Conservation (phyloP, 2,888 invertebrate genomes). For the Octodonta nipae region DNA sequence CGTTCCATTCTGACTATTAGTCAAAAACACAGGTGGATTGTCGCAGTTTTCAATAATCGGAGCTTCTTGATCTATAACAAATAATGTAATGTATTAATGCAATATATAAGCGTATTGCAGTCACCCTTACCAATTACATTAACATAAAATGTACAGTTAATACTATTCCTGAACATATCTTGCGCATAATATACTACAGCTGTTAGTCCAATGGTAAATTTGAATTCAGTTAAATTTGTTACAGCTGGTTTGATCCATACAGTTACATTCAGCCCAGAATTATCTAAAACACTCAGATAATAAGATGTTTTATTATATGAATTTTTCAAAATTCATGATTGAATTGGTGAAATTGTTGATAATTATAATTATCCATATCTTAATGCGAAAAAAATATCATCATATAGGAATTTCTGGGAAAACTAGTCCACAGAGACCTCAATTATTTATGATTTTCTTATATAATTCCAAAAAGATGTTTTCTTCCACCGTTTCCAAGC, state of each 20-base stretch:
- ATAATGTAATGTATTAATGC: background rate
- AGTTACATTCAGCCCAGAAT: conserved; percentile 41
- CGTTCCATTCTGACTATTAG: conserved; percentile 24
- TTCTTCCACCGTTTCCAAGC: too few species aligned
- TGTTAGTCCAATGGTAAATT: conserved; percentile 45
- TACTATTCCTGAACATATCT: conserved; percentile 46
- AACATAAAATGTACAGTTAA: conserved; percentile 46
- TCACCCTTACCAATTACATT: conserved; percentile 38
- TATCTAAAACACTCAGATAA: conserved; percentile 39
- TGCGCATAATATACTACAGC: conserved; percentile 48
- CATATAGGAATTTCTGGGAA: too few species aligned
- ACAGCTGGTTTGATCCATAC: conserved; percentile 48
- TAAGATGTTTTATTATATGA: too few species aligned
- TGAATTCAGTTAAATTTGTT: conserved; percentile 31
- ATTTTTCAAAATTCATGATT: background rate
- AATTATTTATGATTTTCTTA: too few species aligned
- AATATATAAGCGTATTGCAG: background rate
- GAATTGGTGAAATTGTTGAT: too few species aligned
- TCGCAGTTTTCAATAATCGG: conserved; percentile 46
- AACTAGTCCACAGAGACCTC: too few species aligned
- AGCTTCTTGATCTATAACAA: conserved; percentile 41
- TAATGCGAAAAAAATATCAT: too few species aligned
- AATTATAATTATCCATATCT: too few species aligned
- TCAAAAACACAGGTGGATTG: conserved; percentile 41
- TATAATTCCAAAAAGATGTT: too few species aligned